These are phyloP conservation scores for Crematogaster levior DNA, from an alignment of 2,888 invertebrate species.

Conservation along the genomic window DNA sequence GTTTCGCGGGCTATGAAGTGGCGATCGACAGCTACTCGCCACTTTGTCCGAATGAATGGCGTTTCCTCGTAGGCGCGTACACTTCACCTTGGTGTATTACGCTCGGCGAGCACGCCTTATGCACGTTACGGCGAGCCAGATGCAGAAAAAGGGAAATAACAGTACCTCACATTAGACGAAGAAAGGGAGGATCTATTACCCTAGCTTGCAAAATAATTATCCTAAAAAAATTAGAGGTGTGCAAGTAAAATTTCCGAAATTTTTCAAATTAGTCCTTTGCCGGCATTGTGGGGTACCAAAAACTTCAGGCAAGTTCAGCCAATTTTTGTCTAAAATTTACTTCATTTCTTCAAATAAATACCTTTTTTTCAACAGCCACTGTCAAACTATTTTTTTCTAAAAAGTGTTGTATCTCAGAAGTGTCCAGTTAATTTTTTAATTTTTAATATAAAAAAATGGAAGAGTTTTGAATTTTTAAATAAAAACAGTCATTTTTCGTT, in stretches of 20 bases:
- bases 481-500: no score
- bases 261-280: no score
- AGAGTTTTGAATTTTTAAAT: no score
- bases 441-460: no score
- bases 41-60: conserved; percentile 54
- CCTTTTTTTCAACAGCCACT: no score
- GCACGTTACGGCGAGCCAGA: neutral
- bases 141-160: neutral
- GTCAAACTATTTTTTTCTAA: no score
- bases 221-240: neutral
- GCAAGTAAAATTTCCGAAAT: neutral
- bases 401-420: no score
- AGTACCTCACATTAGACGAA: neutral
- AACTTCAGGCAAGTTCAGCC: no score
- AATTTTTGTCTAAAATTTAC: no score
- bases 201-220: neutral
- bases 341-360: no score
- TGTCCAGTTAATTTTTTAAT: no score
- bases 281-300: no score
- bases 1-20: conserved; percentile 51
- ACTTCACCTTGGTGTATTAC: conserved; percentile 68
- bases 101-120: neutral
- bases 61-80: conserved; percentile 48
- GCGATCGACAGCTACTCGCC: conserved; percentile 67
- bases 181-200: neutral